Base-by-base conservation (phyloP, 2,797 vertebrate species). In the Hybognathus amarus region DNA sequence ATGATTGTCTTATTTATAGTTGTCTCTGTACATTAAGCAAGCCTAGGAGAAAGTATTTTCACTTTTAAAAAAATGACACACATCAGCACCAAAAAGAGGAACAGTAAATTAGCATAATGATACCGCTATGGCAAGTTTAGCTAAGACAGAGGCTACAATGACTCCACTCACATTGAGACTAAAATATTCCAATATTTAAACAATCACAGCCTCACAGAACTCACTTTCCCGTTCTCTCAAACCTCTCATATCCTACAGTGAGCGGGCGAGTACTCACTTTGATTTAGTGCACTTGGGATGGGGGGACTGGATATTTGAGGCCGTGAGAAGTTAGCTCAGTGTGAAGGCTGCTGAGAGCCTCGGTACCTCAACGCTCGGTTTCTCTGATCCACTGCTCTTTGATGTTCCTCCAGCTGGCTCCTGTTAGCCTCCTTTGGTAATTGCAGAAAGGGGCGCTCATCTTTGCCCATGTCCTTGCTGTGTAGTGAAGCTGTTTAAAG, bases 391-490 rank as follows among this genome's bases (percentile, higher is more conserved):
- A 54, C 33, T 13, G 6, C 45, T 13, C 80, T 89, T 85, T 89
- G 86, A 88, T 85, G 81, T 77, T 40, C 69, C 85, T 87, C 83
- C 86, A 88, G 76, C 85, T 84, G 85, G 81, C 85, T 70, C 73
- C 85, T 67, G 79, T 47, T 68, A 83, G 83, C 78, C 30, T 79
- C 88, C 77, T 87, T 73, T 85, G 83, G 68, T 85, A 87, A 84
- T 84, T 82, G 83, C 63, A 70, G 80, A 71, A 71, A 22, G 56
- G 78, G 82, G 42, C n/a, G n/a, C 64, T 70, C 79, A 59, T 79
- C 50, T 77, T 67, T 45, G 77, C 38, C 47, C 24, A 0, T 22
- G 17, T 71, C 24, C 71, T 71, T 36, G 67, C 40, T 80, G 66
- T 33, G 30, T 33, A 33, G 30, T 2, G 30, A 33, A 33, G 30